These are phyloP conservation scores for Campylomormyrus numenius DNA, from an alignment of 2,113 vertebrate species.

Conservation along the genomic window DNA sequence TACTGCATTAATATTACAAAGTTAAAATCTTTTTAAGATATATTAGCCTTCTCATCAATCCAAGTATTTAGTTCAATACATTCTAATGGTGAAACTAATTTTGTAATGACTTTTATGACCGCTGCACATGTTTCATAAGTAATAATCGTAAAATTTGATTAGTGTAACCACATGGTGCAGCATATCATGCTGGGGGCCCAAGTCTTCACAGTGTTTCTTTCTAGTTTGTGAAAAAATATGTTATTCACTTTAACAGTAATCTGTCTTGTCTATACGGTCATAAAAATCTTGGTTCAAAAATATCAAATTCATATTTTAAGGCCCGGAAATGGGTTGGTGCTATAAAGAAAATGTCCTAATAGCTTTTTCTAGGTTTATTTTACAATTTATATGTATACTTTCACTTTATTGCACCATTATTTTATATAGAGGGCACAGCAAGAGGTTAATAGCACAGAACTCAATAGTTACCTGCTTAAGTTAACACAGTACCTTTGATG, in stretches of 20 bases:
- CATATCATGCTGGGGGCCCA: slow-evolving; percentile 1
- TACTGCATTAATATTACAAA: not conserved
- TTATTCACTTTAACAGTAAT: slow-evolving; percentile 17
- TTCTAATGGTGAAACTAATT: slow-evolving; percentile 15
- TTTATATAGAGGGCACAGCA: not conserved
- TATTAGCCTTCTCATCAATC: not conserved
- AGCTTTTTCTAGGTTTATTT: not conserved
- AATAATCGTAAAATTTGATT: slow-evolving; percentile 26
- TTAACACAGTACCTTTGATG: not conserved
- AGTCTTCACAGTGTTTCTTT: not conserved
- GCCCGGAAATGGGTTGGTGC: not conserved
- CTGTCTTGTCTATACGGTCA: not conserved
- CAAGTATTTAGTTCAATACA: slow-evolving; percentile 1
- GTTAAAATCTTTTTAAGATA: slow-evolving; percentile 1
- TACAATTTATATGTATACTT: not conserved
- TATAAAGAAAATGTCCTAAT: not conserved
- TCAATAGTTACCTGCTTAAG: not conserved
- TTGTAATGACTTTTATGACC: slow-evolving; percentile 15
- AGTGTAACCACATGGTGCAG: slow-evolving; percentile 15
- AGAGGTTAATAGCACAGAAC: not conserved
- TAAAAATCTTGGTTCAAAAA: slow-evolving; percentile 7
- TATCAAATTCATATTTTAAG: slow-evolving; percentile 1
- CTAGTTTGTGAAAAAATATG: slow-evolving; percentile 15
- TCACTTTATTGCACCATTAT: not conserved
- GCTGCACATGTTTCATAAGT: slow-evolving; percentile 18